Conservation (phyloP, 2,888 invertebrate genomes). For the Hipparchia sbordonii region DNA sequence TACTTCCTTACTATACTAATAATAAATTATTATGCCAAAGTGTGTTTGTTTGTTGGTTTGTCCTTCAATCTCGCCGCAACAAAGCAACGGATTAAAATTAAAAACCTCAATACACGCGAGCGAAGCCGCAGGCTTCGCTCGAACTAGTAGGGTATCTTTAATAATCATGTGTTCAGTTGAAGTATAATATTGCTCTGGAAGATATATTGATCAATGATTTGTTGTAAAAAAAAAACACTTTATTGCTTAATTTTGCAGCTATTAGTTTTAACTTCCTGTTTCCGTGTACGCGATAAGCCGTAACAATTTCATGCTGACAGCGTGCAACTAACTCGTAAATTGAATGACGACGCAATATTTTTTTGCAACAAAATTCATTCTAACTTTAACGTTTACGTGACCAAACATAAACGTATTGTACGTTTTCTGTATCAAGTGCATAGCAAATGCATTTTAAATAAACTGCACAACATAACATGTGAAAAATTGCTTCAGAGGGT, state of each 20-base stretch:
- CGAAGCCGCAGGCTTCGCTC: too few relatives aligned
- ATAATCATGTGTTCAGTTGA: background rate
- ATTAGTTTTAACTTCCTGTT: conserved; percentile 1
- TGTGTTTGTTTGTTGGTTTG: too few relatives aligned
- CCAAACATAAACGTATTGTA: conserved; percentile 40
- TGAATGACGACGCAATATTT: conserved; percentile 39
- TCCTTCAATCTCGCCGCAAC: too few relatives aligned
- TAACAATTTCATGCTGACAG: conserved; percentile 29
- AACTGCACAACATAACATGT: conserved; percentile 38
- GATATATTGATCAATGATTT: background rate
- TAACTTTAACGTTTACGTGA: conserved; percentile 38
- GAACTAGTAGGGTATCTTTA: background rate
- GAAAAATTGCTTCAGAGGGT: conserved; percentile 35
- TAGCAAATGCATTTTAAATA: conserved; percentile 40
- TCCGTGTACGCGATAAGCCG: background rate
- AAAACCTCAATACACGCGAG: too few relatives aligned
- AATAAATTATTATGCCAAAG: too few relatives aligned
- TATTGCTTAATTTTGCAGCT: background rate
- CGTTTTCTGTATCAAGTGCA: conserved; percentile 38
- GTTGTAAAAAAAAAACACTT: background rate
- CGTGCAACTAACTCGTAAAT: conserved; percentile 34
- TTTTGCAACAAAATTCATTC: conserved; percentile 34
- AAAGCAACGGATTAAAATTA: too few relatives aligned
- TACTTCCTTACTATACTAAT: too few relatives aligned
- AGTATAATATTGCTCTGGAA: background rate